Percentiles rank a stretch among this genome's conserved stretches.
Evolutionary conservation across 2,797 vertebrate genomes (phyloP).

Genomic region (Aldrovandia affinis): DNA sequence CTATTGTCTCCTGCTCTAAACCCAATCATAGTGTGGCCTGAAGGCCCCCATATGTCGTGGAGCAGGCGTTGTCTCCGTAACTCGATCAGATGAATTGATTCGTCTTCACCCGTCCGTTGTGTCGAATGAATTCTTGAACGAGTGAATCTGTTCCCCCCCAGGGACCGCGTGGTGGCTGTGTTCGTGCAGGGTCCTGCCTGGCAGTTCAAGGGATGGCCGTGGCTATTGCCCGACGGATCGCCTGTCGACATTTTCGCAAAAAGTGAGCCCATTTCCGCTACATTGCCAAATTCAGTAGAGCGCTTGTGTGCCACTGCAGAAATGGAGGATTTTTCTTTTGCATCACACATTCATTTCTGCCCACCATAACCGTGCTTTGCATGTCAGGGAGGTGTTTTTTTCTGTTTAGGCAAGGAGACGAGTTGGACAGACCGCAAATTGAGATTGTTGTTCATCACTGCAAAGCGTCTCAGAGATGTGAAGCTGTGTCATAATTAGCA

Average conservation of each 20-base stretch:
- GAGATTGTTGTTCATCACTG: not conserved
- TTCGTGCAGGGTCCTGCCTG: slow-evolving; percentile 97
- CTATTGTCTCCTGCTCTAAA: not conserved
- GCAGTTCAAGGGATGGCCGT: slow-evolving; percentile 99
- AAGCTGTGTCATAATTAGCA: not conserved
- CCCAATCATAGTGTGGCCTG: not conserved
- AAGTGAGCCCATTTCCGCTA: slow-evolving; percentile 75
- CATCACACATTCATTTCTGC: not conserved
- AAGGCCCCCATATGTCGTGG: not conserved
- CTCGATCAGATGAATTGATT: slow-evolving; percentile 12
- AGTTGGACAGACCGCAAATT: not conserved
- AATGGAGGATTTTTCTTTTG: not conserved
- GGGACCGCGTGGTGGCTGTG: slow-evolving; percentile 97
- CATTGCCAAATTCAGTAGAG: not conserved
- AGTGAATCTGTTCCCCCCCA: slow-evolving; percentile 47
- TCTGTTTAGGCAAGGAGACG: not conserved
- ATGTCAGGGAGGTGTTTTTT: not conserved
- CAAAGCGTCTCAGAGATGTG: not conserved
- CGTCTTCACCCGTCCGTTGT: not conserved
- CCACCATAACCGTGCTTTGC: not conserved
- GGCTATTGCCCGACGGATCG: slow-evolving; percentile 95
- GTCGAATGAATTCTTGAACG: not conserved
- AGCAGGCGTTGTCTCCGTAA: not conserved
- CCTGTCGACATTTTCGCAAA: slow-evolving; percentile 98
- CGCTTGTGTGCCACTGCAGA: not conserved